Conservation (phyloP, 2,113 vertebrate genomes). For the Ptilonorhynchus violaceus region DNA sequence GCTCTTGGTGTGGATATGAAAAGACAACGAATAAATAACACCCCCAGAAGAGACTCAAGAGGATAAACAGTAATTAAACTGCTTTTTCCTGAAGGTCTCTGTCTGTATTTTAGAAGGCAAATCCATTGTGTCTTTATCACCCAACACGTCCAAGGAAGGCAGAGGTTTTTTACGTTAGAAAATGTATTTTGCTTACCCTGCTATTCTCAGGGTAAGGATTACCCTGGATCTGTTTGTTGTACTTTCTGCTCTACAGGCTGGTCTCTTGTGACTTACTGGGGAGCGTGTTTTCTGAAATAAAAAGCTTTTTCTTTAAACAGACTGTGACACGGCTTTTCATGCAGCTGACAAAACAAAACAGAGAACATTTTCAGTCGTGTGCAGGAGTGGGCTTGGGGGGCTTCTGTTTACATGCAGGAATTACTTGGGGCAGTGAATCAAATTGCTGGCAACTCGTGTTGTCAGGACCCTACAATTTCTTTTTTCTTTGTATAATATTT, state of each 20-base stretch:
- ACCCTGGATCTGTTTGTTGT: not conserved
- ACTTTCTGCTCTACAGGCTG: not conserved
- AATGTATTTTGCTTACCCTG: not conserved
- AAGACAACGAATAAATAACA: not conserved
- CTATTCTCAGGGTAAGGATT: not conserved
- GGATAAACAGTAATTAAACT: not conserved
- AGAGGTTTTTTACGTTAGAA: not conserved
- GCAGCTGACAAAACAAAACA: slow-evolving; percentile 21
- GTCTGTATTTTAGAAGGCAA: not conserved
- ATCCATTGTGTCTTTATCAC: not conserved
- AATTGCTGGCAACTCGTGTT: not conserved
- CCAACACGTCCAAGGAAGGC: not conserved
- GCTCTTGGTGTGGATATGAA: not conserved
- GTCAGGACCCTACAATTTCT: not conserved
- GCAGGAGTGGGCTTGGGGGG: not conserved
- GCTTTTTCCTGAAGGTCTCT: not conserved
- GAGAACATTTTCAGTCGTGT: not conserved
- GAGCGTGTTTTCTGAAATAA: not conserved
- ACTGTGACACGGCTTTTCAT: not conserved
- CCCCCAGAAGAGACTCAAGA: not conserved
- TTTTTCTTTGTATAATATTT: no score
- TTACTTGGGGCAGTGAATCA: not conserved
- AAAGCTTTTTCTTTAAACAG: slow-evolving; percentile 29
- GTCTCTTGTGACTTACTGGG: not conserved
- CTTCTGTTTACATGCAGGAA: not conserved